A percentile compares a stretch with the other conserved stretches of the same genome.
These are phyloP conservation scores for Platygyra sinensis DNA, from an alignment of 64 coral and sea anemone genomes.

Conservation along the genomic window DNA sequence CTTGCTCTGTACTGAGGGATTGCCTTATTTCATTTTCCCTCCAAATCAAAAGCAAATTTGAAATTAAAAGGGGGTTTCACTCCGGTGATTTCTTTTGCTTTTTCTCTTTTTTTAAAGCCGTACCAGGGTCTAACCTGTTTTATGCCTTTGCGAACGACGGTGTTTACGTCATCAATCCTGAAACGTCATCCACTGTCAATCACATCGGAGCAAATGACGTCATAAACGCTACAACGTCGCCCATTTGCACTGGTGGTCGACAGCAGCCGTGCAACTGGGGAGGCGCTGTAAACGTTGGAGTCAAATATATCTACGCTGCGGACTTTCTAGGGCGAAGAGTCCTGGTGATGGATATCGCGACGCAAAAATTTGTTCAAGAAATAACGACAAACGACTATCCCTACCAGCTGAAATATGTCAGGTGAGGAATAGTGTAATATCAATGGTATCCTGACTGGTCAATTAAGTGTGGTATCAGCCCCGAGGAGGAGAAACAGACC, in stretches of 20 bases:
- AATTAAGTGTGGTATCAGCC: background rate
- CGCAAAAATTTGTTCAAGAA: conserved; percentile 45
- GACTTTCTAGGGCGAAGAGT: conserved; percentile 52
- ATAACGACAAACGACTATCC: conserved; percentile 36
- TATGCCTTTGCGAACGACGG: conserved; percentile 66
- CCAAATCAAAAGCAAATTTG: too few species aligned
- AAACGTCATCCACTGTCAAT: conserved; percentile 28
- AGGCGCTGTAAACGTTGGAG: conserved; percentile 39
- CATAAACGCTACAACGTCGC: conserved; percentile 30
- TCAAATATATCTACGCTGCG: conserved; percentile 43
- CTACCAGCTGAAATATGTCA: conserved; percentile 61
- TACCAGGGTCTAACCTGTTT: conserved; percentile 30
- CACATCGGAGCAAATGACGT: conserved; percentile 62
- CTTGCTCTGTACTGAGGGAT: too few species aligned
- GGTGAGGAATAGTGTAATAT: background rate
- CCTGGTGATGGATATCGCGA: conserved; percentile 48
- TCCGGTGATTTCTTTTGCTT: background rate
- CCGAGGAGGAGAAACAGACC: too few species aligned
- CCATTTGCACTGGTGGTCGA: conserved; percentile 49
- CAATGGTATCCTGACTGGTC: background rate
- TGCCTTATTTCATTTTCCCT: too few species aligned
- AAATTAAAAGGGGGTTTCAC: too few species aligned
- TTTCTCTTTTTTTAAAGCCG: background rate
- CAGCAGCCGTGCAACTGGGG: conserved; percentile 60
- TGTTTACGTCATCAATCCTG: conserved; percentile 67